Evolutionary conservation across 1,140 invertebrate species (phyloP).

Genomic region (Ceratosolen solmsi): DNA sequence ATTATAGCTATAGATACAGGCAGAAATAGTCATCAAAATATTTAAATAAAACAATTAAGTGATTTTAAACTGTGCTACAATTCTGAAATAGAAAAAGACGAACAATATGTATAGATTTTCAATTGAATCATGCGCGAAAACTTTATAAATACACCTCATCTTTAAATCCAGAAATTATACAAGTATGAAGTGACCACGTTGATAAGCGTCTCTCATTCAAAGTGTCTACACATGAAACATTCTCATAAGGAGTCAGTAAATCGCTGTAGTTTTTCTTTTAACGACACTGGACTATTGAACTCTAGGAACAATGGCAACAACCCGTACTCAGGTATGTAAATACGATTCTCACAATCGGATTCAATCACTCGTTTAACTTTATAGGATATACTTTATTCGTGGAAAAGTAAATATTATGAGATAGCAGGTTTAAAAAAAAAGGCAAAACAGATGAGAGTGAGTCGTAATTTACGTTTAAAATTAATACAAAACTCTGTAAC

Average conservation of each 20-base stretch:
- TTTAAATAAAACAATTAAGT: too few species aligned
- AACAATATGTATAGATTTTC: too few species aligned
- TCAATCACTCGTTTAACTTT: background rate
- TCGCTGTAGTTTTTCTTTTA: background rate
- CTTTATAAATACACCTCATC: too few species aligned
- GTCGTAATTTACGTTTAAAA: background rate
- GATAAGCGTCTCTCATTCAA: too few species aligned
- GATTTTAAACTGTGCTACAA: too few species aligned
- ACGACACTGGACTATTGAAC: background rate
- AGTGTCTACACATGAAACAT: background rate
- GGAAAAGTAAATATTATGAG: background rate
- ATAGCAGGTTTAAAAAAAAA: background rate
- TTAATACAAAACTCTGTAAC: background rate
- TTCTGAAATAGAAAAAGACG: too few species aligned
- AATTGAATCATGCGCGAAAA: too few species aligned
- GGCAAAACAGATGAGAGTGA: background rate
- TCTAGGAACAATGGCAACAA: constrained; percentile 6
- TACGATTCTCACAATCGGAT: constrained; percentile 4
- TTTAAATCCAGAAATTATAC: too few species aligned
- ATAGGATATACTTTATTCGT: background rate
- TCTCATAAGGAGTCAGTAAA: background rate
- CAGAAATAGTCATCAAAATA: too few species aligned
- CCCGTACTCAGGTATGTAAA: background rate
- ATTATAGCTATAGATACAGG: too few species aligned
- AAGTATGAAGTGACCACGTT: too few species aligned